Evolutionary conservation across 2,888 invertebrate species (phyloP).

Genomic region (Heliconius charithonia): DNA sequence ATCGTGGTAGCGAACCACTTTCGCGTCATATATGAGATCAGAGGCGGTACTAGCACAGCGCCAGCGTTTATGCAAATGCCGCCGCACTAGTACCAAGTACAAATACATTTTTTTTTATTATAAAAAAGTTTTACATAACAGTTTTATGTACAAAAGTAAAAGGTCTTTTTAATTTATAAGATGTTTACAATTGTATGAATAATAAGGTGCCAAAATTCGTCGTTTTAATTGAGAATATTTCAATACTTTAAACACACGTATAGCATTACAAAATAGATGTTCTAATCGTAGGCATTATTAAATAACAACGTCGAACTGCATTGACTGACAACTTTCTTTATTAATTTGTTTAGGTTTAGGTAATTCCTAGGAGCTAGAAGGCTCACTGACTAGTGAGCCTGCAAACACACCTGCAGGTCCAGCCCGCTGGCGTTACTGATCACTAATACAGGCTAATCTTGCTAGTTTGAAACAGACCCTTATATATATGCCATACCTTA

Average conservation of each 20-base stretch:
- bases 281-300: background rate
- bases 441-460: constrained; percentile 73
- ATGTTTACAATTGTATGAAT: background rate
- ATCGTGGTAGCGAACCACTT: constrained; percentile 69
- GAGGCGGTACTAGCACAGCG: constrained; percentile 51
- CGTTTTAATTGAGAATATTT: background rate
- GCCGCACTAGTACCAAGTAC: constrained; percentile 64
- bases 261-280: background rate
- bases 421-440: constrained; percentile 30
- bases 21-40: constrained; percentile 57
- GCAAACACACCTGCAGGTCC: constrained; percentile 40
- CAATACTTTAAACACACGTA: background rate
- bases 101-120: background rate
- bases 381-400: constrained; percentile 30
- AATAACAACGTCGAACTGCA: background rate
- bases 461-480: constrained; percentile 45
- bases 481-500: no score
- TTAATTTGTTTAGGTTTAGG: background rate
- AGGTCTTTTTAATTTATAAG: background rate
- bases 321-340: background rate
- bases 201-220: background rate
- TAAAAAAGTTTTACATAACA: background rate
- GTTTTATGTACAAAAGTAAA: background rate
- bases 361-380: background rate
- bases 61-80: constrained; percentile 52